These are phyloP conservation scores for Leptinotarsa lineolata DNA, from an alignment of 1,140 invertebrate species.

Conservation along the genomic window DNA sequence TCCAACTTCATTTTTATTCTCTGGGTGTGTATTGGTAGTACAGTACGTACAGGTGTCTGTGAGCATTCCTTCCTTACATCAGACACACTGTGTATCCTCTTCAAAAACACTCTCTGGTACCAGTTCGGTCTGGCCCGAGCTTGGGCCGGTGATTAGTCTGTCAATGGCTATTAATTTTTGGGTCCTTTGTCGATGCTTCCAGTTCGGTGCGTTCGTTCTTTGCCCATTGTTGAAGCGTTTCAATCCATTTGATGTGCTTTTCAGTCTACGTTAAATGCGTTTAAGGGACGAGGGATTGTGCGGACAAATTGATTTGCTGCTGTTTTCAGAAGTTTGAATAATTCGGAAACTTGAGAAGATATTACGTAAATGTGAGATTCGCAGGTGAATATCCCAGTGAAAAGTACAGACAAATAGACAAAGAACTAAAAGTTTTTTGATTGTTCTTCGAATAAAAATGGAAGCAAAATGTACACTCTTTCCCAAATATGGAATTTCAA, in stretches of 20 bases:
- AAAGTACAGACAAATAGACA: not conserved
- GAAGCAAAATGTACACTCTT: no score
- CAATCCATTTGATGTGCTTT: conserved; percentile 36
- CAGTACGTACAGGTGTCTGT: no score
- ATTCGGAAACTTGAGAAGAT: not conserved
- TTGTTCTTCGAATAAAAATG: no score
- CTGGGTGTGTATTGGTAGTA: no score
- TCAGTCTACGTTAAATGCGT: conserved; percentile 19
- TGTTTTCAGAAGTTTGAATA: conserved; percentile 2
- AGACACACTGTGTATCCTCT: no score
- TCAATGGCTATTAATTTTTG: conserved; percentile 36
- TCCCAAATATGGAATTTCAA: no score
- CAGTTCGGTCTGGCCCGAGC: not conserved
- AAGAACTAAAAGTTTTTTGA: no score
- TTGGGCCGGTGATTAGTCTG: conserved; percentile 33
- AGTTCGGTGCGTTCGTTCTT: conserved; percentile 30
- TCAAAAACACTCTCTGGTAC: not conserved
- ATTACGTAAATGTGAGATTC: not conserved
- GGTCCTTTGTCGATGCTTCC: conserved; percentile 29
- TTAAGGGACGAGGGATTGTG: conserved; percentile 2
- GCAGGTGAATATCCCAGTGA: not conserved
- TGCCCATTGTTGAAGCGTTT: conserved; percentile 23
- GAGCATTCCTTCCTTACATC: no score
- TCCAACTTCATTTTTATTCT: no score
- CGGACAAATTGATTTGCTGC: not conserved